Conservation (phyloP, 2,888 invertebrate genomes). For the Azorinus chamasolen region DNA sequence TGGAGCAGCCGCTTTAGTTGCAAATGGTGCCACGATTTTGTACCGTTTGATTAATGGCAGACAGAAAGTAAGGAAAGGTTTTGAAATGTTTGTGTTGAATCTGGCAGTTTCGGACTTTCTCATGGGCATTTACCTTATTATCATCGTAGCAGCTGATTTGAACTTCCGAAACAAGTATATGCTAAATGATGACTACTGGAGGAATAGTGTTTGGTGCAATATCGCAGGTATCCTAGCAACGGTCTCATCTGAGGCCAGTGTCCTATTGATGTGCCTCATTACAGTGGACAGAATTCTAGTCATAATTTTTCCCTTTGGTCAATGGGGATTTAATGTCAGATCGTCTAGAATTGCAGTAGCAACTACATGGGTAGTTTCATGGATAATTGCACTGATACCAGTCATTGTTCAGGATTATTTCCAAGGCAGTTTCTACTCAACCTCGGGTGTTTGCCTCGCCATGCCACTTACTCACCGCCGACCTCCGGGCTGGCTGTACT, state of each 20-base stretch:
- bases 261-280: constrained; percentile 89
- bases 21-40: constrained; percentile 58
- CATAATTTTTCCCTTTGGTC: constrained; percentile 88
- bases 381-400: constrained; percentile 78
- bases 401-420: constrained; percentile 79
- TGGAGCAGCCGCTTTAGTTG: constrained; percentile 60
- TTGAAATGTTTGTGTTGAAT: constrained; percentile 57
- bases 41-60: constrained; percentile 37
- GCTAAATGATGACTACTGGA: constrained; percentile 52
- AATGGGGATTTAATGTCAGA: constrained; percentile 59
- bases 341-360: constrained; percentile 62
- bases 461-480: constrained; percentile 81
- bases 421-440: constrained; percentile 78
- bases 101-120: constrained; percentile 52
- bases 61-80: constrained; percentile 24
- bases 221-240: constrained; percentile 67
- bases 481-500: constrained; percentile 85
- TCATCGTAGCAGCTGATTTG: constrained; percentile 67
- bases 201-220: constrained; percentile 59
- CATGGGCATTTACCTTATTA: constrained; percentile 46
- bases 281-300: constrained; percentile 90
- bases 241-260: constrained; percentile 89
- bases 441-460: constrained; percentile 82
- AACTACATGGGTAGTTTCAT: constrained; percentile 75
- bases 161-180: constrained; percentile 46